These are phyloP conservation scores for Zaprionus lachaisei DNA, from an alignment of 1,140 invertebrate species.

Conservation along the genomic window DNA sequence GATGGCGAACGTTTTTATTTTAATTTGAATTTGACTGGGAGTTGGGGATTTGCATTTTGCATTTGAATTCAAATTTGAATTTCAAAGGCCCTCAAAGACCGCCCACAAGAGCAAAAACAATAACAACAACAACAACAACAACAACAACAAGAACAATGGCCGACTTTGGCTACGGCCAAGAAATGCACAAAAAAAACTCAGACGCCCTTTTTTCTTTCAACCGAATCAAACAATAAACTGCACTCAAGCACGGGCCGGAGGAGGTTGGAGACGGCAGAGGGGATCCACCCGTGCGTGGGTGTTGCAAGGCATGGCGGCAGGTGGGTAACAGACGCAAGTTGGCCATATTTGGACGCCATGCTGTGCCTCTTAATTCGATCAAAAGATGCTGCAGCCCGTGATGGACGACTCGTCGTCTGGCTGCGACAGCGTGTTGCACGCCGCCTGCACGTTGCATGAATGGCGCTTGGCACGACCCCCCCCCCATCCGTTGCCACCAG, in stretches of 20 bases:
- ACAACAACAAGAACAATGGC: conserved; percentile 36
- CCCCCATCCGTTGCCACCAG: conserved; percentile 12
- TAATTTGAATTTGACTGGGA: conserved; percentile 61
- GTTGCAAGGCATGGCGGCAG: conserved; percentile 24
- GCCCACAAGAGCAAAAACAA: conserved; percentile 43
- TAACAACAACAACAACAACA: conserved; percentile 2
- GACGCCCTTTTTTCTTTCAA: conserved; percentile 36
- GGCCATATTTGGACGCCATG: conserved; percentile 82
- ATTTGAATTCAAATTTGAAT: conserved; percentile 40
- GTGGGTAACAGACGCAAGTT: conserved; percentile 50
- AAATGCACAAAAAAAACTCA: conserved; percentile 73
- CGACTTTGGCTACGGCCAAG: conserved; percentile 18
- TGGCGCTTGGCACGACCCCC: conserved; percentile 67
- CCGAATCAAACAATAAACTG: conserved; percentile 80
- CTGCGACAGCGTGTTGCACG: conserved; percentile 10
- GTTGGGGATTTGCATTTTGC: conserved; percentile 37
- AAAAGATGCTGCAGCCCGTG: conserved; percentile 59
- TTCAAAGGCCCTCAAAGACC: conserved; percentile 63
- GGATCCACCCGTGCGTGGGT: not conserved
- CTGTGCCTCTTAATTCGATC: conserved; percentile 72
- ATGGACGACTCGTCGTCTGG: conserved; percentile 42
- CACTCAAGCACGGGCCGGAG: conserved; percentile 63
- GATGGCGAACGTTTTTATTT: conserved; percentile 72
- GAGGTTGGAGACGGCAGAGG: not conserved
- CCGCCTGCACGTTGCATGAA: conserved; percentile 28